A percentile compares a stretch with the other conserved stretches of the same genome.
phyloP scores from a whole-genome alignment of 2,888 invertebrate species.

The Poecilobothrus nobilitatus region DNA sequence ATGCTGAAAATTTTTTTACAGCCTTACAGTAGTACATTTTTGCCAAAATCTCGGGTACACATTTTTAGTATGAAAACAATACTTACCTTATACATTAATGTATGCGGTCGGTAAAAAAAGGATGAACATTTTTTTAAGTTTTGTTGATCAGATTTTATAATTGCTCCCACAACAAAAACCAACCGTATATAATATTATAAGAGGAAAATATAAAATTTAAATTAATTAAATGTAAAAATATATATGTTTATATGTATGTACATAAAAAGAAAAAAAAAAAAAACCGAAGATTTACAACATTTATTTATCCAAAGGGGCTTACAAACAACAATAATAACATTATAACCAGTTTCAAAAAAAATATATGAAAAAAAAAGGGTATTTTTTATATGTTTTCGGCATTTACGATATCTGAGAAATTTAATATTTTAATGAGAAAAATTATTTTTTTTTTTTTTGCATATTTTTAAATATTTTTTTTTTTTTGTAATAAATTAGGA shows the following conservation, averaged over 20 bases:
- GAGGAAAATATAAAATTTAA: background rate
- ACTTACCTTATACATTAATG: too few species aligned
- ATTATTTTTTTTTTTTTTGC: background rate
- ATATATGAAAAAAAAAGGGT: background rate
- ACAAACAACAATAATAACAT: background rate
- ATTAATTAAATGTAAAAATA: background rate
- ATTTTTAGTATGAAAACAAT: too few species aligned
- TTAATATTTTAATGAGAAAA: background rate
- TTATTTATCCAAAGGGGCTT: background rate
- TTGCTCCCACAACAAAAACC: conserved; percentile 2
- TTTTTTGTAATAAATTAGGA: background rate
- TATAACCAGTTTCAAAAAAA: background rate
- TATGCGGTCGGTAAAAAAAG: too few species aligned
- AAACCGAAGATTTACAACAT: background rate
- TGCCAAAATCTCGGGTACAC: too few species aligned
- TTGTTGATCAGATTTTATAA: background rate
- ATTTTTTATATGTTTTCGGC: background rate
- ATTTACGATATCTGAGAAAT: background rate
- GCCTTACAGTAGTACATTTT: too few species aligned
- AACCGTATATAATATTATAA: too few species aligned
- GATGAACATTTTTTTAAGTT: too few species aligned
- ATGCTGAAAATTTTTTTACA: too few species aligned
- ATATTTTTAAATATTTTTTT: background rate
- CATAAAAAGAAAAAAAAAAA: too few species aligned
- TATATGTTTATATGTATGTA: background rate